phyloP scores from a whole-genome alignment of 2,113 vertebrate genomes.

The Sitta europaea region DNA sequence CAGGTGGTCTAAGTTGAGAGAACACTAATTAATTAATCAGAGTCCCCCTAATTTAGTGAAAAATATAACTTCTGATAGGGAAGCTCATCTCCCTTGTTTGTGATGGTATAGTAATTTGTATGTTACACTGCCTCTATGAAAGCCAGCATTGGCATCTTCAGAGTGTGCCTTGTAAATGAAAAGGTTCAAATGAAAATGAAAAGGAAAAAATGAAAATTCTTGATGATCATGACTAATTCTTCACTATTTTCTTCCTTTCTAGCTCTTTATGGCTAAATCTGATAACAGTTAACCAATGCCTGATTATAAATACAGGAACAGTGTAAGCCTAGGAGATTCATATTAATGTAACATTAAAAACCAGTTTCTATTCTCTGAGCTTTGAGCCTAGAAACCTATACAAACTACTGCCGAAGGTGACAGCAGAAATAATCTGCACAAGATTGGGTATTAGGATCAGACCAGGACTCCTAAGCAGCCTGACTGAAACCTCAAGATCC shows the following conservation, averaged over 20 bases:
- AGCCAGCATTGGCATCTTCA: neutral
- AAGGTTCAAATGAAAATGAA: no score
- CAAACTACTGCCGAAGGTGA: neutral
- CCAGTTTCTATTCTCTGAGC: neutral
- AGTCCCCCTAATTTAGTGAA: neutral
- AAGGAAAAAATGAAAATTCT: no score
- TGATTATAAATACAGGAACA: neutral
- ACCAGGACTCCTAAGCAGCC: neutral
- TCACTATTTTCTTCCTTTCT: neutral
- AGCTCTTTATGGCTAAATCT: neutral
- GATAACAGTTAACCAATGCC: neutral
- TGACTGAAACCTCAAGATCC: neutral
- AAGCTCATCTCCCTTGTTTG: neutral
- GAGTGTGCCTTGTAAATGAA: neutral
- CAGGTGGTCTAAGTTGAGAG: neutral
- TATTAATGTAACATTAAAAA: neutral
- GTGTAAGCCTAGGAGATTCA: neutral
- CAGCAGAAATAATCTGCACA: neutral
- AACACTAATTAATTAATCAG: neutral
- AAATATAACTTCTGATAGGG: neutral
- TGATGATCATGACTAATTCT: neutral
- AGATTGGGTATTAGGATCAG: neutral
- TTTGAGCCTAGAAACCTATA: neutral
- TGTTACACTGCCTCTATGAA: neutral
- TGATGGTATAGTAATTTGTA: neutral